Evolutionary conservation across 2,888 invertebrate species (phyloP).

Genomic region (Lycia hirtaria): DNA sequence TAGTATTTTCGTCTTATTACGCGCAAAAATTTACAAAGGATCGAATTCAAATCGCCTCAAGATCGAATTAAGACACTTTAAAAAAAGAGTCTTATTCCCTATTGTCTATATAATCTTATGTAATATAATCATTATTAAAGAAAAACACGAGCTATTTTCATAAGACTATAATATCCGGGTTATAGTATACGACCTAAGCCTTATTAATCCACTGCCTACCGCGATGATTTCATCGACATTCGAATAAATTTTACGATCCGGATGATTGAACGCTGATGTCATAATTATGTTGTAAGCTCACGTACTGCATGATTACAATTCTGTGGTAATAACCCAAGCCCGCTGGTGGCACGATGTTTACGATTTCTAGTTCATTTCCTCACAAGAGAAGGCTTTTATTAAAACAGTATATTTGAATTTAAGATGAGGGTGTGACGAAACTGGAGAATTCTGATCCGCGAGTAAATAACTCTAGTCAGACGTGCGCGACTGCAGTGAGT

Average conservation of each 20-base stretch:
- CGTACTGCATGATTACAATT: constrained; percentile 16
- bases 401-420: constrained; percentile 38
- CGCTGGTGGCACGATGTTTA: constrained; percentile 19
- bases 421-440: constrained; percentile 33
- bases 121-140: too few relatives aligned
- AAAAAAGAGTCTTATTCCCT: too few relatives aligned
- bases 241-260: background rate
- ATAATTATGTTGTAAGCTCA: constrained; percentile 5
- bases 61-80: too few relatives aligned
- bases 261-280: constrained; percentile 2
- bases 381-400: constrained; percentile 34
- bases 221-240: background rate
- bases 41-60: too few relatives aligned
- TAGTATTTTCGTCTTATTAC: too few relatives aligned
- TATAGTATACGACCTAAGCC: too few relatives aligned
- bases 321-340: constrained; percentile 10
- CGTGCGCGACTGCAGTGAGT: background rate
- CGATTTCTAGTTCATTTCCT: constrained; percentile 23
- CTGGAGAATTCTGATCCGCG: constrained; percentile 17
- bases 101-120: too few relatives aligned
- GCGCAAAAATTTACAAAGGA: too few relatives aligned
- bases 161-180: too few relatives aligned
- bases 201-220: background rate
- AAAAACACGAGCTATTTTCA: too few relatives aligned
- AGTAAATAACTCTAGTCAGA: background rate